Base-by-base conservation (phyloP, 2,797 vertebrate species). In the Notolabrus celidotus region DNA sequence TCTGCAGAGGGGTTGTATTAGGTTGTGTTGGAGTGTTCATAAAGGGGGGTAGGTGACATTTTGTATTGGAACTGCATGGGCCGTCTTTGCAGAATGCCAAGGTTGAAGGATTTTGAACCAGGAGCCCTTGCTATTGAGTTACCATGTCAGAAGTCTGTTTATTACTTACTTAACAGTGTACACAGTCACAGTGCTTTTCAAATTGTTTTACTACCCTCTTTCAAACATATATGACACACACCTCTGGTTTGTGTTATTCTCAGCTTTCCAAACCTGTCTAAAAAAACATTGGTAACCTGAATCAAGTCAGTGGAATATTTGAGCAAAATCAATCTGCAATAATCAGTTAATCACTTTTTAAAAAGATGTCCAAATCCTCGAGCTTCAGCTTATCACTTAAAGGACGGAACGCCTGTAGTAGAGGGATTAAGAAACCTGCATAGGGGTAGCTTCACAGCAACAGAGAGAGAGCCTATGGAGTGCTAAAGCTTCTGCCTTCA, bases 401-500 rank as follows among this genome's bases (percentile, higher is more conserved):
- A 38, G 31, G 10, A 33, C 41, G 20, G 16, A 58, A 38, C 6
- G 7, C 17, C 29, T 36, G 29, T 19, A n/a, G 7, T 3, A 41
- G 14, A 15, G 9, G 27, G 42, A 72, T 67, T 49, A 38, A 39
- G 43, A 17, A 62, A 33, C 20, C 27, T 71, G 34, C 43, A 42
- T 3, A 19, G 7, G 11, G 20, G 47, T 22, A 11, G 20, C 20
- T 73, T 36, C 10, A 20, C 67, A 19, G 10, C 25, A 56, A 67
- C 5, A 34, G n/a, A 39, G n/a, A 45, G 27, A 47, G n/a, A 51
- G n/a, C 19, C 36, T 31, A 61, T 62, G 20, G 34, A 27, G 38
- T 65, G 41, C 59, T 73, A 53, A 70, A 69, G 46, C 20, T 36
- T 23, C 38, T 6, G 3, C 23, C 45, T 62, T 36, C 19, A 11